Conservation (phyloP, 1,140 invertebrate genomes). For the Trypoxylus dichotomus region DNA sequence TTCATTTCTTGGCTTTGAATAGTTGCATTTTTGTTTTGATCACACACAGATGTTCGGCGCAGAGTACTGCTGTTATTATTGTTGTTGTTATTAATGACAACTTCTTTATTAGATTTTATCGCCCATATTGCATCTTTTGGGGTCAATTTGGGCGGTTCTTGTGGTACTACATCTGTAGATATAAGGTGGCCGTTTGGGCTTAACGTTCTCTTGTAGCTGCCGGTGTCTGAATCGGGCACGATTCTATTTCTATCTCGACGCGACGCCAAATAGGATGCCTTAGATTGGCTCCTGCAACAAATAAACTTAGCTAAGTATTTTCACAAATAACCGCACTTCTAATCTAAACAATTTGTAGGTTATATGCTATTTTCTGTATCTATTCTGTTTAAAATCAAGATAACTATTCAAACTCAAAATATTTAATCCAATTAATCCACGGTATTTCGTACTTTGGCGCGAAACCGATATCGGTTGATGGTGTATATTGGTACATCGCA, state of each 20-base stretch:
- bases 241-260: conserved; percentile 66
- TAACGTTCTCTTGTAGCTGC: conserved; percentile 75
- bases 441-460: too few species aligned
- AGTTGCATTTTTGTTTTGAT: conserved; percentile 36
- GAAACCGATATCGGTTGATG: too few species aligned
- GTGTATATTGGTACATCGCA: background rate
- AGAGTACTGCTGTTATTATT: conserved; percentile 50
- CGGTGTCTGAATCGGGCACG: conserved; percentile 67
- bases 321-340: too few species aligned
- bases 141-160: conserved; percentile 43
- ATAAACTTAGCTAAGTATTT: background rate
- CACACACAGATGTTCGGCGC: conserved; percentile 48
- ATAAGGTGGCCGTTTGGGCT: conserved; percentile 64
- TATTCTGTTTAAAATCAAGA: too few species aligned
- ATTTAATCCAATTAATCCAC: too few species aligned
- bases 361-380: too few species aligned
- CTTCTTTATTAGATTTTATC: conserved; percentile 42
- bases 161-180: conserved; percentile 37
- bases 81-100: conserved; percentile 40
- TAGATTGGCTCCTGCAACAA: conserved; percentile 70
- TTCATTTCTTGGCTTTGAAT: conserved; percentile 47
- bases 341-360: too few species aligned
- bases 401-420: too few species aligned
- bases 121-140: conserved; percentile 54
- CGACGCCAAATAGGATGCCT: conserved; percentile 75